Conservation (phyloP, 2,888 invertebrate species). For the Dermolepida albohirtum region DNA sequence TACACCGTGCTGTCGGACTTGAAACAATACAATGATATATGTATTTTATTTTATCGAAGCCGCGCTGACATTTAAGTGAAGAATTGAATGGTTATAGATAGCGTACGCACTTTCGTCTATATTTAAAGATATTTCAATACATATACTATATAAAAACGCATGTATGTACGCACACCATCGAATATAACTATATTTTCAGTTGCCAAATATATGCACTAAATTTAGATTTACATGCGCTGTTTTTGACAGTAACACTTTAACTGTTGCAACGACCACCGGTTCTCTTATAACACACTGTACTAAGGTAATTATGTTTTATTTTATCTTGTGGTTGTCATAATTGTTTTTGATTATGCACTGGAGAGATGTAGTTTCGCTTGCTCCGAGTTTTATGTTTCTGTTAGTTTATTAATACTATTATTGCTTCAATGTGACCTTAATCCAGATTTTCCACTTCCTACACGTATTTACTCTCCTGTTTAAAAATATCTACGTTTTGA, state of each 20-base stretch:
- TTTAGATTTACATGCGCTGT: constrained; percentile 39
- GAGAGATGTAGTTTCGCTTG: neutral
- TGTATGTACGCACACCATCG: constrained; percentile 25
- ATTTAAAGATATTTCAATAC: constrained; percentile 14
- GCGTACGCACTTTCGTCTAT: constrained; percentile 20
- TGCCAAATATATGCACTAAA: constrained; percentile 44
- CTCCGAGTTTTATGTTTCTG: neutral
- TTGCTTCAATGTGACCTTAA: constrained; percentile 35
- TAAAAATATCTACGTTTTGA: constrained; percentile 32
- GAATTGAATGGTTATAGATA: constrained; percentile 27
- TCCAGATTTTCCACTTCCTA: constrained; percentile 23
- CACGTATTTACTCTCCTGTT: constrained; percentile 32
- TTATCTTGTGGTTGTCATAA: constrained; percentile 4
- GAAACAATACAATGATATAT: constrained; percentile 29
- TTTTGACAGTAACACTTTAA: constrained; percentile 41
- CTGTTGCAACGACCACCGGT: constrained; percentile 35
- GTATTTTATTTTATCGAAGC: constrained; percentile 17
- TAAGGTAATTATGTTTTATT: constrained; percentile 1
- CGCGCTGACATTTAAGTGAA: constrained; percentile 22
- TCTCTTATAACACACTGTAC: constrained; percentile 10
- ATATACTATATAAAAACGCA: constrained; percentile 19
- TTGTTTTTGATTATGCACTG: constrained; percentile 4
- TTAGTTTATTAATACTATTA: constrained; percentile 25
- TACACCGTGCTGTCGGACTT: constrained; percentile 20
- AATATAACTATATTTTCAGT: constrained; percentile 30